phyloP scores from a whole-genome alignment of 2,888 invertebrate species.

The Eupeodes latifasciatus region DNA sequence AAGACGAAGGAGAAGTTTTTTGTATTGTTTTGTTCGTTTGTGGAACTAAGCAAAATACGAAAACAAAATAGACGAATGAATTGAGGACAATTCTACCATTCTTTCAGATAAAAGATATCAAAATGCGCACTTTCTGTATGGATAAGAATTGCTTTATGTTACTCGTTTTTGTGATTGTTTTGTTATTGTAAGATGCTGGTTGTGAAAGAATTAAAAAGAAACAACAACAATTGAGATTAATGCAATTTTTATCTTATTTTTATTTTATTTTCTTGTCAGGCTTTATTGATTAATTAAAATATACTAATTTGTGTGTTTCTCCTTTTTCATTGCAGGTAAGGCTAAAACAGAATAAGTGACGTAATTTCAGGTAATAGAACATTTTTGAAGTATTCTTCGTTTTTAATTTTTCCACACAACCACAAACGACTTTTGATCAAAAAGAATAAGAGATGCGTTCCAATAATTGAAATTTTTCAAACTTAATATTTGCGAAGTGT shows the following conservation, averaged over 20 bases:
- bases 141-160: constrained; percentile 48
- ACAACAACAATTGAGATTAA: neutral
- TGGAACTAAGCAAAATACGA: neutral
- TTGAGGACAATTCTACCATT: constrained; percentile 69
- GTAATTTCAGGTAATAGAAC: neutral
- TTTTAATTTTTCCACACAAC: too few species aligned
- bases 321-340: constrained; percentile 30
- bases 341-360: neutral
- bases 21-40: constrained; percentile 16
- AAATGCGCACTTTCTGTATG: constrained; percentile 68
- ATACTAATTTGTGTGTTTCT: neutral
- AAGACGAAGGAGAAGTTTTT: constrained; percentile 16
- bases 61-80: constrained; percentile 37
- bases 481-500: too few species aligned
- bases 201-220: neutral
- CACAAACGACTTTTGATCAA: too few species aligned
- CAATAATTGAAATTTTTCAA: too few species aligned
- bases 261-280: neutral
- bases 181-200: neutral
- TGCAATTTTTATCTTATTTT: neutral
- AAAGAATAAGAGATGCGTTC: too few species aligned
- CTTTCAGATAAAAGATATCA: constrained; percentile 68
- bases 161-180: neutral
- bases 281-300: constrained; percentile 3
- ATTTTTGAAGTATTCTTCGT: neutral